A percentile compares a stretch with the other conserved stretches of the same genome.
These are phyloP conservation scores for Stomatorhinus ivindoensis DNA, from an alignment of 2,113 vertebrate species.

Conservation along the genomic window DNA sequence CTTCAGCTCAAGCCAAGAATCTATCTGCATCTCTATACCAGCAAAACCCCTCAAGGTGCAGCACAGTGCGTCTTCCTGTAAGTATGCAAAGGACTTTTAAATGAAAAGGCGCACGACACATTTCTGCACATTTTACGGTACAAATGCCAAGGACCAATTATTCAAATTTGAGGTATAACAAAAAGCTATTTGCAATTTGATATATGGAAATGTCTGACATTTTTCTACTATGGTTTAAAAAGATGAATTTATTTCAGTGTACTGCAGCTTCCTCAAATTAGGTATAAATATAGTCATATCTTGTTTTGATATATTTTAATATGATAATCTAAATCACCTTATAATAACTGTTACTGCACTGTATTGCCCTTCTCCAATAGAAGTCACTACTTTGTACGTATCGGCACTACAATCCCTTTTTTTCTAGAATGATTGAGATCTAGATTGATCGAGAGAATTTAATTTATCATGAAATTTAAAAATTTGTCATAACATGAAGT, in stretches of 20 bases:
- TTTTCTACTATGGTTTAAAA: not conserved
- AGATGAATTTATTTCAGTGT: not conserved
- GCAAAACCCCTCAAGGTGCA: slow-evolving; percentile 59
- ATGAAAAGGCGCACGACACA: not conserved
- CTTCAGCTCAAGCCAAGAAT: slow-evolving; percentile 67
- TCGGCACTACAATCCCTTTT: not conserved
- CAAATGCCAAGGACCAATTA: not conserved
- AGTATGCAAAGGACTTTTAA: slow-evolving; percentile 30
- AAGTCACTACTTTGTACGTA: not conserved
- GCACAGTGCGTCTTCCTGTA: slow-evolving; percentile 43
- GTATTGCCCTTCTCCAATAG: not conserved
- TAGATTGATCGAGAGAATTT: not conserved
- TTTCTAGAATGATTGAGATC: not conserved
- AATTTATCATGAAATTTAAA: not conserved
- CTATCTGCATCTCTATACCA: slow-evolving; percentile 76
- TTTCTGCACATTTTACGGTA: not conserved
- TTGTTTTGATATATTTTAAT: not conserved
- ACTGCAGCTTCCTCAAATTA: not conserved
- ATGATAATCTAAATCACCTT: not conserved
- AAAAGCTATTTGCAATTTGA: not conserved
- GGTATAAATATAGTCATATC: not conserved
- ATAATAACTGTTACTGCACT: not conserved
- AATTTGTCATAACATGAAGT: not conserved
- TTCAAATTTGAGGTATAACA: not conserved
- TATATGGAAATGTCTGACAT: not conserved